Conservation (phyloP, 2,113 vertebrate genomes). For the Eurystomus gularis region DNA sequence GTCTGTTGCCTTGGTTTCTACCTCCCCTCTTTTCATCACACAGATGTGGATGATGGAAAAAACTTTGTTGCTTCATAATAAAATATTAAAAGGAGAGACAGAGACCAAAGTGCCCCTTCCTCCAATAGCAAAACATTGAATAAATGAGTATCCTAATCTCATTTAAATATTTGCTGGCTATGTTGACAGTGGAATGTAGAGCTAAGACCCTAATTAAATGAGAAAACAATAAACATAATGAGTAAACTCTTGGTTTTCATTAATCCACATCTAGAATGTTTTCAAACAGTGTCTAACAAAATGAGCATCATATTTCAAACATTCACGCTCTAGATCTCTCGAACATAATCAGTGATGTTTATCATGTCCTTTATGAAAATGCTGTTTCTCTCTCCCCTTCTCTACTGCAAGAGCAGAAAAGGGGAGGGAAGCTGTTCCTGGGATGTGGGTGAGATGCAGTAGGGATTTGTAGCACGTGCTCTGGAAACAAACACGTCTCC, state of each 20-base stretch:
- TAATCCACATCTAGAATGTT: not conserved
- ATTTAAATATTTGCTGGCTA: slow-evolving; percentile 1
- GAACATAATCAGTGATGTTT: not conserved
- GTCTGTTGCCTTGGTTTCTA: not conserved
- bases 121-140: not conserved
- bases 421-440: not conserved
- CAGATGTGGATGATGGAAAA: not conserved
- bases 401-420: not conserved
- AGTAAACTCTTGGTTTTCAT: slow-evolving; percentile 12
- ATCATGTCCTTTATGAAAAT: not conserved
- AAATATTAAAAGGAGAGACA: not conserved
- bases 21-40: not conserved
- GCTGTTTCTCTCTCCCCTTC: not conserved
- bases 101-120: not conserved
- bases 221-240: slow-evolving; percentile 22
- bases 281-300: slow-evolving; percentile 12
- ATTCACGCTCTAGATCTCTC: not conserved
- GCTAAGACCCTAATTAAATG: slow-evolving; percentile 12
- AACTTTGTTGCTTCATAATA: not conserved
- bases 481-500: not conserved
- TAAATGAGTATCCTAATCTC: not conserved
- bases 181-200: not conserved
- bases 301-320: not conserved
- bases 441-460: not conserved
- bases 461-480: not conserved